Conservation (phyloP, 2,888 invertebrate genomes). For the Apamea sordens region DNA sequence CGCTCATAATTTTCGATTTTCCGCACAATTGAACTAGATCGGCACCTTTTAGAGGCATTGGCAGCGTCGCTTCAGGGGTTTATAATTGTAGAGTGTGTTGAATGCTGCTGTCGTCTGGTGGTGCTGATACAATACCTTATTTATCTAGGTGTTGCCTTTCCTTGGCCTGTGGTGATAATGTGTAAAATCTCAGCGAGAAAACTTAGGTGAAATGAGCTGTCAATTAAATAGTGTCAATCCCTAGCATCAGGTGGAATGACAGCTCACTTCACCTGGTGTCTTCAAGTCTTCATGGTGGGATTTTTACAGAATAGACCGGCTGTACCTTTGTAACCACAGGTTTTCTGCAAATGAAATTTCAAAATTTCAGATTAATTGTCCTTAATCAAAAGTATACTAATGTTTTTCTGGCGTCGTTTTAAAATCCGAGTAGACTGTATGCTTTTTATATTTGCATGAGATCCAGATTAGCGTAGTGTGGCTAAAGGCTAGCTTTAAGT, state of each 20-base stretch:
- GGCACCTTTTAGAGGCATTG: conserved; percentile 75
- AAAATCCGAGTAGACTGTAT: not conserved
- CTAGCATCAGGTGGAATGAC: not conserved
- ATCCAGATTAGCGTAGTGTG: not conserved
- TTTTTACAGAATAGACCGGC: no score
- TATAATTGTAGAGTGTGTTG: conserved; percentile 56
- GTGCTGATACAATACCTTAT: not conserved
- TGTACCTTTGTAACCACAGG: not conserved
- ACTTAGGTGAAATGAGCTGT: not conserved
- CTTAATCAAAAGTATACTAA: not conserved
- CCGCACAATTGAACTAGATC: conserved; percentile 84
- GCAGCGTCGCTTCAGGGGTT: conserved; percentile 43
- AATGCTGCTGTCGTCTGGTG: conserved; percentile 26
- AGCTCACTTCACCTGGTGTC: not conserved
- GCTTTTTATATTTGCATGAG: not conserved
- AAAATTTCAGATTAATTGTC: not conserved
- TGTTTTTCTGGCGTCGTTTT: not conserved
- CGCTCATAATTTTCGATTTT: conserved; percentile 89
- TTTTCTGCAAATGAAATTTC: not conserved
- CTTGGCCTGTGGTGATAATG: not conserved
- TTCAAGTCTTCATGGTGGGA: not conserved
- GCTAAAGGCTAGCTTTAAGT: not conserved
- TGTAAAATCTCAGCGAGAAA: not conserved
- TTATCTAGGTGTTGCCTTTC: no score
- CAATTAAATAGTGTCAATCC: not conserved